phyloP scores from a whole-genome alignment of 2,888 invertebrate species.

The Lasioglossum lativentre region DNA sequence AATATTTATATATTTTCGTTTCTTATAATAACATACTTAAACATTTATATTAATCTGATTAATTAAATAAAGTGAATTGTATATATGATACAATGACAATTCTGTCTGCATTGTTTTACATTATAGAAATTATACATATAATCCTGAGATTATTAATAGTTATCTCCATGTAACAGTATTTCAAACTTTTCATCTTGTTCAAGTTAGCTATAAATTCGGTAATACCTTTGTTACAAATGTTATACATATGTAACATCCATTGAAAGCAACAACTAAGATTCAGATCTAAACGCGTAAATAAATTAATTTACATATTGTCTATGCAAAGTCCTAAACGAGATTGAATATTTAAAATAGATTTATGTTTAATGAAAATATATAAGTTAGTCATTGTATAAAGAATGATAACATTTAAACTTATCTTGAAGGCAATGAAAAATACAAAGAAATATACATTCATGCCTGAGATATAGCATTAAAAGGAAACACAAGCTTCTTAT shows the following conservation, averaged over 20 bases:
- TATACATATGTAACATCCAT: slow-evolving; percentile 22
- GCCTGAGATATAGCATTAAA: slow-evolving; percentile 34
- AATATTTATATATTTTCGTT: slow-evolving; percentile 35
- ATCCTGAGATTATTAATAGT: slow-evolving; percentile 14
- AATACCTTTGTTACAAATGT: slow-evolving; percentile 22
- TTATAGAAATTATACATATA: slow-evolving; percentile 17
- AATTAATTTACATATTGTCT: slow-evolving; percentile 10
- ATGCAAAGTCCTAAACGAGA: slow-evolving; percentile 19
- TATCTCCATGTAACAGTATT: slow-evolving; percentile 30
- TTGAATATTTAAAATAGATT: background rate
- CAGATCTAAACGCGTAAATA: slow-evolving; percentile 4
- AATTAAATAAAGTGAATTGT: slow-evolving; percentile 33
- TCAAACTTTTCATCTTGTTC: slow-evolving; percentile 16
- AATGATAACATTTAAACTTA: background rate
- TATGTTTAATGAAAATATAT: background rate
- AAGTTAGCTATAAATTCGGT: slow-evolving; percentile 28
- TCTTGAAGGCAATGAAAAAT: background rate
- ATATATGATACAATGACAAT: slow-evolving; percentile 31
- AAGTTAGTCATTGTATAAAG: background rate
- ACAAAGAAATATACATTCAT: slow-evolving; percentile 31
- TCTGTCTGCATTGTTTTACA: slow-evolving; percentile 38
- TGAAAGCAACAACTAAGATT: background rate
- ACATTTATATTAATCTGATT: slow-evolving; percentile 34
- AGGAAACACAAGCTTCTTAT: background rate
- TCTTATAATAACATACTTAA: slow-evolving; percentile 43